Evolutionary conservation across 2,888 invertebrate genomes (phyloP).

Genomic region (Chloroclystis v-ata): DNA sequence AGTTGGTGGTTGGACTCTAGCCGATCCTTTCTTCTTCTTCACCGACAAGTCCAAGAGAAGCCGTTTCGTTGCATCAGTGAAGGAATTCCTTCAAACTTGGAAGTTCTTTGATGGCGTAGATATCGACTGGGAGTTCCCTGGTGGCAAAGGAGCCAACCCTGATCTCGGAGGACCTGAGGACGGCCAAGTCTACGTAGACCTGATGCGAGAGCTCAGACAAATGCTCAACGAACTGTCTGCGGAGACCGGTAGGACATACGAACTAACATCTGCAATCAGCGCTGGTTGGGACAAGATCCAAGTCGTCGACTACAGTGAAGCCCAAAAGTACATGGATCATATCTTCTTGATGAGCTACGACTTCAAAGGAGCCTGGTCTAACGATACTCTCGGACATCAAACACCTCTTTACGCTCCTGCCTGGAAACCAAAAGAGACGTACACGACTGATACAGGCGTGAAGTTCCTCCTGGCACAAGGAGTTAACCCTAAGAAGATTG

Average conservation of each 20-base stretch:
- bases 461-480: constrained; percentile 68
- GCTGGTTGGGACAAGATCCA: constrained; percentile 74
- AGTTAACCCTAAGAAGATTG: constrained; percentile 65
- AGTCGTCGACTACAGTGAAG: constrained; percentile 66
- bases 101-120: constrained; percentile 74
- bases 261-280: constrained; percentile 71
- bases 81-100: constrained; percentile 70
- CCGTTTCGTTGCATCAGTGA: constrained; percentile 66
- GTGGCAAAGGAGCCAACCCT: constrained; percentile 71
- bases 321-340: constrained; percentile 72
- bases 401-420: constrained; percentile 62
- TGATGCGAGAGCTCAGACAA: constrained; percentile 67
- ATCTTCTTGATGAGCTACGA: constrained; percentile 74
- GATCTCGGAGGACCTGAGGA: constrained; percentile 65
- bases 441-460: constrained; percentile 71
- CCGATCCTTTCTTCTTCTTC: constrained; percentile 72
- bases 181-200: constrained; percentile 57
- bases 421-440: constrained; percentile 67
- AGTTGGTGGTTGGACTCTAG: constrained; percentile 70
- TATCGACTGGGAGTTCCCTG: constrained; percentile 75
- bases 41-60: constrained; percentile 59
- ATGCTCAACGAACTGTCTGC: constrained; percentile 65
- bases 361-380: constrained; percentile 73
- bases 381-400: constrained; percentile 68
- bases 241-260: constrained; percentile 66